Conservation (phyloP, 2,797 vertebrate species). For the Hydrolagus colliei region DNA sequence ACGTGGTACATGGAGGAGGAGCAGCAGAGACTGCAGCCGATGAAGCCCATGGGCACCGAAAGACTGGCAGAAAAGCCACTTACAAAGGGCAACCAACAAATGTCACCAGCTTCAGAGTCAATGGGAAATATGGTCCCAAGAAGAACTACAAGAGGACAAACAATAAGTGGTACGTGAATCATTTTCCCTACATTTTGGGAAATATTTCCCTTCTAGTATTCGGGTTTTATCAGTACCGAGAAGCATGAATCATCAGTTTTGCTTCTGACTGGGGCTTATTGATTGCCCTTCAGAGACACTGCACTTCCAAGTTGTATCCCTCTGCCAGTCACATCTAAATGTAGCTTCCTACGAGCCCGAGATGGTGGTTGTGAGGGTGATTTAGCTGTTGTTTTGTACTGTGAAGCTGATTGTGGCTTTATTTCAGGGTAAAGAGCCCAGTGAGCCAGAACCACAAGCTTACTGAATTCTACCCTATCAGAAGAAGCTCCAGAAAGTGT, state of each 20-base stretch:
- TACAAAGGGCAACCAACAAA: no score
- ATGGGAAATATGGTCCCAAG: no score
- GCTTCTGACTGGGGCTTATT: neutral
- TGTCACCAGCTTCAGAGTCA: neutral
- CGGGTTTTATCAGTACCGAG: neutral
- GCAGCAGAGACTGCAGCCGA: constrained; percentile 40
- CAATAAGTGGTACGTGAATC: no score
- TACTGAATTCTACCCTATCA: constrained; percentile 87
- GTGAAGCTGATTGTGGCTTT: neutral
- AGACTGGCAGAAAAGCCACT: constrained; percentile 35
- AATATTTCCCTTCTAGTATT: no score
- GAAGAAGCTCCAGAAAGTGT: constrained; percentile 86
- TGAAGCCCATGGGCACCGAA: constrained; percentile 37
- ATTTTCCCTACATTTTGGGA: no score
- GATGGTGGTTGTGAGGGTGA: no score
- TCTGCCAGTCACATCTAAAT: no score
- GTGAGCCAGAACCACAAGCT: constrained; percentile 77
- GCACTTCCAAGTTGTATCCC: no score
- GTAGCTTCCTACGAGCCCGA: no score
- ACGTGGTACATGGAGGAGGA: constrained; percentile 37
- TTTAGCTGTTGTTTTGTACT: neutral
- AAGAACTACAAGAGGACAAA: no score
- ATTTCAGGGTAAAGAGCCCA: constrained; percentile 62
- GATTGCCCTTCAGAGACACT: no score
- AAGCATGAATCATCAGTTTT: neutral